A percentile compares a stretch with the other conserved stretches of the same genome.
phyloP scores from a whole-genome alignment of 2,888 invertebrate species.

The Neoitamus cyanurus region DNA sequence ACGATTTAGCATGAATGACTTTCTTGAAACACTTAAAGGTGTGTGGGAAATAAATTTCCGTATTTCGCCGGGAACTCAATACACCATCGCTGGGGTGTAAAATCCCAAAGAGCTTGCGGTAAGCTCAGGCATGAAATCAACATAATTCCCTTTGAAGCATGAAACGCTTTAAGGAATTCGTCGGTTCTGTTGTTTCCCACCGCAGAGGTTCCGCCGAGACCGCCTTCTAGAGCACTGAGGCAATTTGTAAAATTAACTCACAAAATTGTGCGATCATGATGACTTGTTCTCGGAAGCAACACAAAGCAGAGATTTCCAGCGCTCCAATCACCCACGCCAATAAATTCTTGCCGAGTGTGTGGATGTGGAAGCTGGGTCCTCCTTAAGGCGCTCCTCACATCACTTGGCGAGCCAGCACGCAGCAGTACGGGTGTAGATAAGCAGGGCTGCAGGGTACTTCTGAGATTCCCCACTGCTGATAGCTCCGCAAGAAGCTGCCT shows the following conservation, averaged over 20 bases:
- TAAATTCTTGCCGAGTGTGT: not conserved
- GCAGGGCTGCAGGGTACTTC: not conserved
- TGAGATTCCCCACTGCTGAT: not conserved
- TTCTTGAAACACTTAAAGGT: not conserved
- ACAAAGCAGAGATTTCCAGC: not conserved
- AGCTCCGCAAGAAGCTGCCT: not conserved
- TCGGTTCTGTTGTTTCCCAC: not conserved
- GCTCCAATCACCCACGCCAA: not conserved
- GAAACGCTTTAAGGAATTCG: slow-evolving; percentile 13
- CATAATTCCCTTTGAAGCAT: not conserved
- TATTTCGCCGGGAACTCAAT: not conserved
- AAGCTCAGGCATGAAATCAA: slow-evolving; percentile 22
- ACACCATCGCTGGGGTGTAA: not conserved
- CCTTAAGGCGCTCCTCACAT: not conserved
- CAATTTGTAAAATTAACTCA: slow-evolving; percentile 24
- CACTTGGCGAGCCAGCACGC: not conserved
- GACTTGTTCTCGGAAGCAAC: not conserved
- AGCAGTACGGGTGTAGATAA: not conserved
- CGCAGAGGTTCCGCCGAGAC: not conserved
- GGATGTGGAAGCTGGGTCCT: not conserved
- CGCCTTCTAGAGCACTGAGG: not conserved
- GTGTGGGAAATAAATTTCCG: not conserved
- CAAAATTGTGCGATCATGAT: slow-evolving; percentile 12
- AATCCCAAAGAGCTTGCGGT: not conserved
- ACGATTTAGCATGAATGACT: not conserved